A percentile compares a stretch with the other conserved stretches of the same genome.
Evolutionary conservation across 1,140 invertebrate genomes (phyloP).

Genomic region (Penaeus indicus): DNA sequence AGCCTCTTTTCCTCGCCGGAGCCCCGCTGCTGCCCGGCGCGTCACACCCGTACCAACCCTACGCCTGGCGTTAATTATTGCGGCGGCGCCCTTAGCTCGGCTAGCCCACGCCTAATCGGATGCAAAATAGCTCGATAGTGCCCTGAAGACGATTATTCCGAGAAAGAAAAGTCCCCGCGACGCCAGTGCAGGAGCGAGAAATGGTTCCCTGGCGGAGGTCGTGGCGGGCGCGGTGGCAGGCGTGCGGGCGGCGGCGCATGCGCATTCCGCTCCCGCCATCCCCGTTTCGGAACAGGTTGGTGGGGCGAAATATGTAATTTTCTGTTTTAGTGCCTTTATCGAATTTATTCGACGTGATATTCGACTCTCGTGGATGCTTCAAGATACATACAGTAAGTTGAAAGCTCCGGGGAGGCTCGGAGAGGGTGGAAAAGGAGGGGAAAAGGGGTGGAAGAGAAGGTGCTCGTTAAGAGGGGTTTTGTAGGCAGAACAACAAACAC

Average conservation of each 20-base stretch:
- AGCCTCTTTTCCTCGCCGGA: constrained; percentile 10
- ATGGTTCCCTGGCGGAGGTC: too few species aligned
- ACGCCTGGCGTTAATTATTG: not conserved
- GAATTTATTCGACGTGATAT: constrained; percentile 42
- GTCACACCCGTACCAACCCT: constrained; percentile 51
- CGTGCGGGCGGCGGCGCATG: constrained; percentile 43
- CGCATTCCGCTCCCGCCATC: constrained; percentile 56
- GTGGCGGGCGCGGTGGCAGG: not conserved
- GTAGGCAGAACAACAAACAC: constrained; percentile 52
- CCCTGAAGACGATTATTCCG: not conserved
- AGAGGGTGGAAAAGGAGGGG: not conserved
- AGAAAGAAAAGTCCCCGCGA: not conserved
- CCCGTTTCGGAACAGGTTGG: constrained; percentile 48
- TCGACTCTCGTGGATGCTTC: constrained; percentile 49
- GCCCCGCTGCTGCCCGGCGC: constrained; percentile 23
- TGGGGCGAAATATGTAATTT: constrained; percentile 51
- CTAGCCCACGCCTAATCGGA: not conserved
- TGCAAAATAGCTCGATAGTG: too few species aligned
- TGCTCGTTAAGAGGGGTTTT: constrained; percentile 39
- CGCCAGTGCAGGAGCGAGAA: not conserved
- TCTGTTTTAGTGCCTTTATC: constrained; percentile 52
- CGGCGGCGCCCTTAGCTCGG: not conserved
- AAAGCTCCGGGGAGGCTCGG: not conserved
- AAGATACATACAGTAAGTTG: constrained; percentile 54
- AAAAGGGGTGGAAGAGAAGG: not conserved